Conservation (phyloP, 2,113 vertebrate species). For the Grammomys surdaster region DNA sequence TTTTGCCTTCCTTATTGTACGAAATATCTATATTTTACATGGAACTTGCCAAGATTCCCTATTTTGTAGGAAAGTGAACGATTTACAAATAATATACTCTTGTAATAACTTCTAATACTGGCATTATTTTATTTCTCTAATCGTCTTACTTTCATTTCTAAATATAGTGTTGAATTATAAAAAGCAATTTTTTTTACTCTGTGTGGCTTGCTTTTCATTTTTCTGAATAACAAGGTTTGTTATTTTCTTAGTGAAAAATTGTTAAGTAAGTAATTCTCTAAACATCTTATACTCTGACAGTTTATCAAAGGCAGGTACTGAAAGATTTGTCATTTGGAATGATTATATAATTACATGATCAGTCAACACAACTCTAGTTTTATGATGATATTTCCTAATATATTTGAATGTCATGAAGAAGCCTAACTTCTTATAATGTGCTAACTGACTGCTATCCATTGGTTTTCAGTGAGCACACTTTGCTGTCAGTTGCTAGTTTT, state of each 20-base stretch:
- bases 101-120: not conserved
- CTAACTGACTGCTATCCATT: not conserved
- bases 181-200: not conserved
- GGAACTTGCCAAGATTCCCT: not conserved
- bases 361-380: not conserved
- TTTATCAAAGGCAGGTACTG: not conserved
- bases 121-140: not conserved
- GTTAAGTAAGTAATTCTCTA: not conserved
- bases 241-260: not conserved
- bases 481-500: not conserved
- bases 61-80: not conserved
- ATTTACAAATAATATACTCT: not conserved
- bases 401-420: constrained; percentile 34
- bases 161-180: not conserved
- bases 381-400: not conserved
- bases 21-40: not conserved
- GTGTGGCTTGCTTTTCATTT: not conserved
- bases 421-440: not conserved
- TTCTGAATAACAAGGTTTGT: not conserved
- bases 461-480: not conserved
- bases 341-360: not conserved
- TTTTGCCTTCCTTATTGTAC: constrained; percentile 14
- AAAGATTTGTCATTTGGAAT: not conserved
- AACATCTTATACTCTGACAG: not conserved
- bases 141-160: not conserved